phyloP scores from a whole-genome alignment of 2,113 vertebrate genomes.

The Neoarius graeffei region DNA sequence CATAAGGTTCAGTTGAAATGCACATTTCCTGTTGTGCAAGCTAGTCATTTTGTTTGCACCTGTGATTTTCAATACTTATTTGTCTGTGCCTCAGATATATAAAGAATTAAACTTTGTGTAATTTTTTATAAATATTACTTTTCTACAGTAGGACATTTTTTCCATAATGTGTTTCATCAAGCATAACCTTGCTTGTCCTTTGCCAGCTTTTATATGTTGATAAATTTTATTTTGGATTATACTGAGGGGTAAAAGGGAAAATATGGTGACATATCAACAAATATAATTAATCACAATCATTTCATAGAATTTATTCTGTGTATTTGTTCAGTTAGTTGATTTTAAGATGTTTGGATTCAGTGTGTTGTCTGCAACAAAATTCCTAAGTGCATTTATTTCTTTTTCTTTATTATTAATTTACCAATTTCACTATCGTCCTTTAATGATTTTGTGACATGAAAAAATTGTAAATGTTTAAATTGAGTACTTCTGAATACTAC shows the following conservation, averaged over 20 bases:
- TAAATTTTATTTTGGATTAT: not conserved
- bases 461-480: not conserved
- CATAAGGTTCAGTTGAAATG: conserved; percentile 38
- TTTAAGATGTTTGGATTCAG: not conserved
- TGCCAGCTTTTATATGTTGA: not conserved
- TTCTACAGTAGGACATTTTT: conserved; percentile 19
- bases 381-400: not conserved
- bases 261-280: not conserved
- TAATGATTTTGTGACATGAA: not conserved
- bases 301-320: not conserved
- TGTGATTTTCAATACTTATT: conserved; percentile 59
- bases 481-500: not conserved
- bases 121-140: not conserved
- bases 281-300: not conserved
- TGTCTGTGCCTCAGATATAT: conserved; percentile 74
- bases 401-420: not conserved
- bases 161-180: not conserved
- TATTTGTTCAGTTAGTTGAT: not conserved
- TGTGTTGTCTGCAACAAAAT: not conserved
- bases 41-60: conserved; percentile 19
- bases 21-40: conserved; percentile 5
- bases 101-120: not conserved
- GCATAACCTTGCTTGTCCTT: not conserved
- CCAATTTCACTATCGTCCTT: not conserved
- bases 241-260: not conserved